These are phyloP conservation scores for Glyphotaelius pellucidus DNA, from an alignment of 2,888 invertebrate species.

Conservation along the genomic window DNA sequence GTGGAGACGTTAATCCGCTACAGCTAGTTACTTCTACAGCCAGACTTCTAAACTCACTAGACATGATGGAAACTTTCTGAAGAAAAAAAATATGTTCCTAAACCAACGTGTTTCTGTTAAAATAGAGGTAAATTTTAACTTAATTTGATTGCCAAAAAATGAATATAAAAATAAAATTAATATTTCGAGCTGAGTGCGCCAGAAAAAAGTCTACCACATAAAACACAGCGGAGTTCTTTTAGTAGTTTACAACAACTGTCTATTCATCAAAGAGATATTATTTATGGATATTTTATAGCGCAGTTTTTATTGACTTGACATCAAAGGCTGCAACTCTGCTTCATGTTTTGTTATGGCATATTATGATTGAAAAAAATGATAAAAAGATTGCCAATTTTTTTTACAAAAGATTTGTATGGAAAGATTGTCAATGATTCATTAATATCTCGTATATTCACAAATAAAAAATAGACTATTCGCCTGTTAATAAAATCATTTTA, in stretches of 20 bases:
- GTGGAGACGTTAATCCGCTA: no score
- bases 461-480: neutral
- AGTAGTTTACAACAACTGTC: neutral
- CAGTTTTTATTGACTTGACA: neutral
- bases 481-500: neutral
- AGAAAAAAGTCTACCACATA: neutral
- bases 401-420: neutral
- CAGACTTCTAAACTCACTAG: neutral
- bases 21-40: neutral
- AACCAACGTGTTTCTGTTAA: neutral
- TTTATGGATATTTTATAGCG: neutral
- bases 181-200: neutral
- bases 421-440: neutral
- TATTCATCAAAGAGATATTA: neutral
- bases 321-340: neutral
- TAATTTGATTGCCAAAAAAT: neutral
- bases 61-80: neutral
- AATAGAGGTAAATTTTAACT: neutral
- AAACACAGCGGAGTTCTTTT: neutral
- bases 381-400: neutral
- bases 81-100: neutral
- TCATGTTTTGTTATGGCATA: neutral
- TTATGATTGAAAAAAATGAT: neutral
- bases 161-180: neutral
- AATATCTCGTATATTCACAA: neutral